phyloP scores from a whole-genome alignment of 2,888 invertebrate genomes.

The Oscheius sp. region DNA sequence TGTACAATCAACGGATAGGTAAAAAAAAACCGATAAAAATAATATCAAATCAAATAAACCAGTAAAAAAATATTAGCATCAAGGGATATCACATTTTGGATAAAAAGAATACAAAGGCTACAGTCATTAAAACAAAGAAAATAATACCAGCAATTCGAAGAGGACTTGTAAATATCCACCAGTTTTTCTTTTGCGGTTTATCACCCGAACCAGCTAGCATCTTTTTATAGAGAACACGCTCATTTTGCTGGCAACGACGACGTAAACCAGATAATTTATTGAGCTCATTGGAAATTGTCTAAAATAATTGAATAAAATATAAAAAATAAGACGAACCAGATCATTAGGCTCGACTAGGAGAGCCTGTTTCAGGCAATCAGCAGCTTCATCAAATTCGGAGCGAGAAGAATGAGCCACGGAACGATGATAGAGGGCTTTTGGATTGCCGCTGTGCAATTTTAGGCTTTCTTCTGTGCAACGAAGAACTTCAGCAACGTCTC shows the following conservation, averaged over 20 bases:
- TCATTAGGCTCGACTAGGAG: conserved; percentile 38
- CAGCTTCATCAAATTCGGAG: conserved; percentile 29
- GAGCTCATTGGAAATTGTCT: conserved; percentile 39
- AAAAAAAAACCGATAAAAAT: neutral
- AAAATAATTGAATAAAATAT: conserved; percentile 10
- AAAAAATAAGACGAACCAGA: conserved; percentile 22
- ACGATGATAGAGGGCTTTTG: conserved; percentile 41
- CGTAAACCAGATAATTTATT: conserved; percentile 32
- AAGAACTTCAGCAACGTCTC: conserved; percentile 40
- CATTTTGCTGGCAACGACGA: conserved; percentile 38
- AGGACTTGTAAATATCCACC: neutral
- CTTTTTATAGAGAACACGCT: conserved; percentile 44
- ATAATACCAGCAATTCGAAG: conserved; percentile 9
- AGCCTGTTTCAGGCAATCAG: conserved; percentile 30
- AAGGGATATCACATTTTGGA: conserved; percentile 12
- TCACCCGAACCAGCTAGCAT: conserved; percentile 43
- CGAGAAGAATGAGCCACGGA: conserved; percentile 26
- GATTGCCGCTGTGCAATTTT: conserved; percentile 33
- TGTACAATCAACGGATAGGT: no score
- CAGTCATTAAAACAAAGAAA: conserved; percentile 16
- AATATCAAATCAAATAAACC: neutral
- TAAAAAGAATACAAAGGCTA: conserved; percentile 33
- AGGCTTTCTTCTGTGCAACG: conserved; percentile 39
- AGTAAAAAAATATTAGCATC: neutral
- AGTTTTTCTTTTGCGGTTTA: neutral